Percentiles rank a stretch among this genome's conserved stretches.
Evolutionary conservation across 2,797 vertebrate genomes (phyloP).

Genomic region (Characodon lateralis): DNA sequence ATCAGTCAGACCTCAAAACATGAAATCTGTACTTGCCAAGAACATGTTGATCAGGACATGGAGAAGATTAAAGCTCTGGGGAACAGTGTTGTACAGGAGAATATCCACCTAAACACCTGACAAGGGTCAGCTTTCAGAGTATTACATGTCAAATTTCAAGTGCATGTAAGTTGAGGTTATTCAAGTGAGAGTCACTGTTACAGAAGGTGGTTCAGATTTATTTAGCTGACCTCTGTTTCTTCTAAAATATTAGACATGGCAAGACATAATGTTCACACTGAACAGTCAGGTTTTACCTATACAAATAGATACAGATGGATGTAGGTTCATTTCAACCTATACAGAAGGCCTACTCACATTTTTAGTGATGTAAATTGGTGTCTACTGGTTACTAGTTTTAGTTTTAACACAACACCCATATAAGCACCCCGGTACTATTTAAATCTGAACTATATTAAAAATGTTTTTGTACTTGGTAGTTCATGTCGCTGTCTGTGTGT

Average conservation of each 20-base stretch:
- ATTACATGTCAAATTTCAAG: not conserved
- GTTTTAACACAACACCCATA: not conserved
- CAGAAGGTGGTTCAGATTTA: not conserved
- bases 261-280: not conserved
- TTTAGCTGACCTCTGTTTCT: not conserved
- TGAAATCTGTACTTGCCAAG: not conserved
- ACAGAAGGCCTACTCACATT: not conserved
- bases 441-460: not conserved
- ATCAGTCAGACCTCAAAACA: not conserved
- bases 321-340: not conserved
- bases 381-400: not conserved
- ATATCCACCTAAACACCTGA: not conserved
- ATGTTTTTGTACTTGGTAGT: not conserved
- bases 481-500: not conserved
- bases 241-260: not conserved
- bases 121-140: not conserved
- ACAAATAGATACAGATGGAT: not conserved
- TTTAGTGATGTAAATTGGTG: not conserved
- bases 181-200: not conserved
- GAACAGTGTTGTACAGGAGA: not conserved
- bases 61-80: not conserved
- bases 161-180: not conserved
- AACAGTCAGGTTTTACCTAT: not conserved
- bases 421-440: not conserved
- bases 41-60: not conserved